Conservation (phyloP, 2,113 vertebrate species). For the Chunga burmeisteri region DNA sequence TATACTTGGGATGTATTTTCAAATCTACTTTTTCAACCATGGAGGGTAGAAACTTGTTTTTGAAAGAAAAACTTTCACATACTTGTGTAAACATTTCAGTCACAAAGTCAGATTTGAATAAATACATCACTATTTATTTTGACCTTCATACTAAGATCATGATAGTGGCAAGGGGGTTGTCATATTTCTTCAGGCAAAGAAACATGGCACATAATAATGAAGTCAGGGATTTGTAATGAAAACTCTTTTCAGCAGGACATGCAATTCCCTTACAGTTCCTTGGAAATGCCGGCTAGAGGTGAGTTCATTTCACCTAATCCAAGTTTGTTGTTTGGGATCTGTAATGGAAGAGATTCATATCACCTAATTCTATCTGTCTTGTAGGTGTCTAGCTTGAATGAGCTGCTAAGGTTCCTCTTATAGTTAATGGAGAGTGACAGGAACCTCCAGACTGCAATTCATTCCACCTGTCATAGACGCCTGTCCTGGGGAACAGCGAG, state of each 20-base stretch:
- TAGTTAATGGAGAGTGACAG: constrained; percentile 4
- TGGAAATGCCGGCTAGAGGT: not conserved
- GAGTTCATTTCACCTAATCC: constrained; percentile 17
- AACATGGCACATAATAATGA: not conserved
- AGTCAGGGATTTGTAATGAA: not conserved
- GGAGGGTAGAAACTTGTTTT: not conserved
- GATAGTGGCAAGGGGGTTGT: not conserved
- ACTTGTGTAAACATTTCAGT: not conserved
- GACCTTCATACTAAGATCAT: not conserved
- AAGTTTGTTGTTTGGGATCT: constrained; percentile 26
- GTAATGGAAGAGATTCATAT: constrained; percentile 54
- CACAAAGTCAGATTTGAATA: not conserved
- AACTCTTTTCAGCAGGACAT: not conserved
- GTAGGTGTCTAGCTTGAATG: constrained; percentile 10
- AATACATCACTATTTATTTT: constrained; percentile 2
- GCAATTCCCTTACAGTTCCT: not conserved
- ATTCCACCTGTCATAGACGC: not conserved
- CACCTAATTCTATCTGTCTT: constrained; percentile 20
- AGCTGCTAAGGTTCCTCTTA: not conserved
- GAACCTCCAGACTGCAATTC: constrained; percentile 7
- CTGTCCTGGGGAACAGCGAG: not conserved
- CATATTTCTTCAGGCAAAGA: not conserved
- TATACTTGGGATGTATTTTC: not conserved
- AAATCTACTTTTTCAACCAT: not conserved
- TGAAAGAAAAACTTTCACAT: not conserved